These are phyloP conservation scores for Corythoichthys intestinalis DNA, from an alignment of 2,113 vertebrate species.

Conservation along the genomic window DNA sequence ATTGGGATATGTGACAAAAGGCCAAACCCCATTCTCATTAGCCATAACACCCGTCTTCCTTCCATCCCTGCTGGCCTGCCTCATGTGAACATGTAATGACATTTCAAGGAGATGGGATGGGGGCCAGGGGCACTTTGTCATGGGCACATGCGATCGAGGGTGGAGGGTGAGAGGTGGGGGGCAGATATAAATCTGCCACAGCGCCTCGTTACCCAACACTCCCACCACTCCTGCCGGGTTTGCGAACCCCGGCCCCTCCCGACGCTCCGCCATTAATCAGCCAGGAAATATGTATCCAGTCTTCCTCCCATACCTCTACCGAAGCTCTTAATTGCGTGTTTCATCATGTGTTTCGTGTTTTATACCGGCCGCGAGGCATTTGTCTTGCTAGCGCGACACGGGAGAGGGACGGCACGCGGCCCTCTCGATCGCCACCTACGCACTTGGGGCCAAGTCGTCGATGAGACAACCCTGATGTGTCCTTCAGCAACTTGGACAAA, in stretches of 20 bases:
- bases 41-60: slow-evolving; percentile 59
- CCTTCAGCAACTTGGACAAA: slow-evolving; percentile 38
- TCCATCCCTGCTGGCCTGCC: slow-evolving; percentile 48
- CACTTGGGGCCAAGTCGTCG: slow-evolving; percentile 37
- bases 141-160: slow-evolving; percentile 43
- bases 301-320: slow-evolving; percentile 40
- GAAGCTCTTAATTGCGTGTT: slow-evolving; percentile 70
- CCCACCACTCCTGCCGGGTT: slow-evolving; percentile 47
- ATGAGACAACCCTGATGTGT: slow-evolving; percentile 41
- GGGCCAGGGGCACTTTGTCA: slow-evolving; percentile 55
- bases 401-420: slow-evolving; percentile 48
- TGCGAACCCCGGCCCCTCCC: slow-evolving; percentile 52
- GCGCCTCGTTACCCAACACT: slow-evolving; percentile 59
- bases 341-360: slow-evolving; percentile 70
- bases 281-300: slow-evolving; percentile 60
- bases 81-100: slow-evolving; percentile 64
- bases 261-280: slow-evolving; percentile 67
- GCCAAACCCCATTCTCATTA: slow-evolving; percentile 66
- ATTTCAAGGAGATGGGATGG: slow-evolving; percentile 69
- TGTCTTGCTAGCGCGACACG: slow-evolving; percentile 45
- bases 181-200: slow-evolving; percentile 67
- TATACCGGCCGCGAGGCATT: slow-evolving; percentile 64
- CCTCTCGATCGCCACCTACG: slow-evolving; percentile 25
- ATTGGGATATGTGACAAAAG: slow-evolving; percentile 53
- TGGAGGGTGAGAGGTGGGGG: slow-evolving; percentile 15